A percentile compares a stretch with the other conserved stretches of the same genome.
Evolutionary conservation across 1,140 invertebrate genomes (phyloP).

Genomic region (Cataglyphis hispanica): DNA sequence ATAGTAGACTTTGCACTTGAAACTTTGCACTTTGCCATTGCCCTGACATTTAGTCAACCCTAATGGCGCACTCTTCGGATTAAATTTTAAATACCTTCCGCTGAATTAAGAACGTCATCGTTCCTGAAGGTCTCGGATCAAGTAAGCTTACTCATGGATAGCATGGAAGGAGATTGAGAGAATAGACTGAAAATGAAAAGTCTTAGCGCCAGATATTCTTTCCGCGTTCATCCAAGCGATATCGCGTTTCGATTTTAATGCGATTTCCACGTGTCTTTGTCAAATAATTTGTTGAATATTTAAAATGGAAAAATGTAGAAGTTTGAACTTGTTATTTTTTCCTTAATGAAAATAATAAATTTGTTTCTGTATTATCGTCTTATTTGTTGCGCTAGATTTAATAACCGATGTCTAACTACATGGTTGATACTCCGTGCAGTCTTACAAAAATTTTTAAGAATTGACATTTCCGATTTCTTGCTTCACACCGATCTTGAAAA

Average conservation of each 20-base stretch:
- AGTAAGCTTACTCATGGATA: not conserved
- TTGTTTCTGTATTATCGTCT: not conserved
- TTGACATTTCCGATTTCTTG: not conserved
- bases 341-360: not conserved
- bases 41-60: constrained; percentile 80
- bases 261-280: constrained; percentile 30
- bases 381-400: not conserved
- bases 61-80: constrained; percentile 82
- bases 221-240: constrained; percentile 36
- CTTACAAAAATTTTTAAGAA: constrained; percentile 2
- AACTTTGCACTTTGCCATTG: constrained; percentile 80
- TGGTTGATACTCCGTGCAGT: not conserved
- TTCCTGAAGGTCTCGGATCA: constrained; percentile 55
- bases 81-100: constrained; percentile 82
- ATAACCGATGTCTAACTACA: not conserved
- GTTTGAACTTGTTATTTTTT: constrained; percentile 20
- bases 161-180: constrained; percentile 27
- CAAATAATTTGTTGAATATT: constrained; percentile 27
- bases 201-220: constrained; percentile 49
- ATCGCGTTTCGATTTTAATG: not conserved
- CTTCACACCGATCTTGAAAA: not conserved
- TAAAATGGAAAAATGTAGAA: not conserved
- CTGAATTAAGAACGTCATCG: constrained; percentile 75
- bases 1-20: constrained; percentile 83
- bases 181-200: constrained; percentile 54